A percentile compares a stretch with the other conserved stretches of the same genome.
phyloP scores from a whole-genome alignment of 2,113 vertebrate species.

The Microcebus murinus region DNA sequence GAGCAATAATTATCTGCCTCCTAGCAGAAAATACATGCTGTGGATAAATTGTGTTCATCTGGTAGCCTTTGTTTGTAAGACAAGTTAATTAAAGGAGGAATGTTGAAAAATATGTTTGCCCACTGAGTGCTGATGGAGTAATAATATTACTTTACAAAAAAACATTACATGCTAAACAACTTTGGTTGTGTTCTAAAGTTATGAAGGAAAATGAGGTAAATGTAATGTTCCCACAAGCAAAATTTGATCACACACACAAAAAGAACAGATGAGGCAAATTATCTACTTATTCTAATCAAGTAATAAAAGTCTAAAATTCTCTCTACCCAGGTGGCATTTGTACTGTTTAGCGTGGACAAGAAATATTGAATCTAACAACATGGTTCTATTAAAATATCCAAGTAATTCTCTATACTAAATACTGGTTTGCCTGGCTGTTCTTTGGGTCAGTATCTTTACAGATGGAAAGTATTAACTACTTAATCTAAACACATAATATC shows the following conservation, averaged over 20 bases:
- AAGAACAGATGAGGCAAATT: slow-evolving; percentile 25
- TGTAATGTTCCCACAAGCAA: slow-evolving; percentile 41
- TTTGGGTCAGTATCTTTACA: neutral
- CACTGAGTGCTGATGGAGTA: slow-evolving; percentile 78
- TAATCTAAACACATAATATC: neutral
- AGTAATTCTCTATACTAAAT: slow-evolving; percentile 12
- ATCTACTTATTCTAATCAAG: slow-evolving; percentile 56
- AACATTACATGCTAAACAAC: slow-evolving; percentile 67
- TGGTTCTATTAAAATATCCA: slow-evolving; percentile 37
- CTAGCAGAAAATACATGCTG: slow-evolving; percentile 82
- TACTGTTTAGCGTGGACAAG: neutral
- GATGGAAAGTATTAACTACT: neutral
- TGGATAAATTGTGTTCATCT: slow-evolving; percentile 83
- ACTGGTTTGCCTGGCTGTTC: neutral
- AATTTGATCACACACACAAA: slow-evolving; percentile 54
- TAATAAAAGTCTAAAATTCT: slow-evolving; percentile 48
- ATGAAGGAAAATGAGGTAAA: slow-evolving; percentile 67
- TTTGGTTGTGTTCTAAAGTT: slow-evolving; percentile 71
- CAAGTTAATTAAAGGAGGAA: slow-evolving; percentile 86
- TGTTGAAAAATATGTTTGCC: slow-evolving; percentile 83
- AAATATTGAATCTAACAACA: neutral
- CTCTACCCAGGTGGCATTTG: neutral
- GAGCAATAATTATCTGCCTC: slow-evolving; percentile 85
- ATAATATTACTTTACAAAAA: slow-evolving; percentile 81
- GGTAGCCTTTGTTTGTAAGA: slow-evolving; percentile 83